phyloP scores from a whole-genome alignment of 2,888 invertebrate species.

The Drosophila limbata region DNA sequence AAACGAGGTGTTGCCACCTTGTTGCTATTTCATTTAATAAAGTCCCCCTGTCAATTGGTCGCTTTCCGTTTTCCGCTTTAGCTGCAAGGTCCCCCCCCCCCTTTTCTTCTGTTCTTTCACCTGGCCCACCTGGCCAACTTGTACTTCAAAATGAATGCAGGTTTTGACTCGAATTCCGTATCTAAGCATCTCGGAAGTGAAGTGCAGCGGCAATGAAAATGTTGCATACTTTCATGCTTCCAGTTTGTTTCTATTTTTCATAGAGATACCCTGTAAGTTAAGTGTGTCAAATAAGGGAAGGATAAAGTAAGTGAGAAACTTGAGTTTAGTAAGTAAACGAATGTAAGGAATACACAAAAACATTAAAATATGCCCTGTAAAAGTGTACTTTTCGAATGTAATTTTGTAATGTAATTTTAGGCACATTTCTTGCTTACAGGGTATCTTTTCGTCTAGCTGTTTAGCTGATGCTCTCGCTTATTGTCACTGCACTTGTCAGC shows the following conservation, averaged over 20 bases:
- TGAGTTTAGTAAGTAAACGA: not conserved
- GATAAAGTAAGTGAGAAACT: not conserved
- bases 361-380: too few relatives aligned
- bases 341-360: too few relatives aligned
- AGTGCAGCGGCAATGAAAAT: conserved; percentile 10
- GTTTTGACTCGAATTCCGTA: not conserved
- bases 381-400: too few relatives aligned
- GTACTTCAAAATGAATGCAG: not conserved
- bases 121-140: conserved; percentile 4
- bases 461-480: not conserved
- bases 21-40: conserved; percentile 43
- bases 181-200: not conserved
- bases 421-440: not conserved
- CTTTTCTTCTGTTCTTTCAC: rapidly evolving
- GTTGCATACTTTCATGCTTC: conserved; percentile 4
- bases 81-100: not conserved
- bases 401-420: too few relatives aligned
- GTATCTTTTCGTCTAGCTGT: not conserved
- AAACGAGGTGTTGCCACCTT: conserved; percentile 25
- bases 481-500: conserved; percentile 35
- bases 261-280: not conserved
- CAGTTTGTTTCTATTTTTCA: not conserved
- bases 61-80: conserved; percentile 8
- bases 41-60: conserved; percentile 27
- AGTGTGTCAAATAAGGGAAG: not conserved